phyloP scores from a whole-genome alignment of 2,113 vertebrate genomes.

The Myotis yumanensis region DNA sequence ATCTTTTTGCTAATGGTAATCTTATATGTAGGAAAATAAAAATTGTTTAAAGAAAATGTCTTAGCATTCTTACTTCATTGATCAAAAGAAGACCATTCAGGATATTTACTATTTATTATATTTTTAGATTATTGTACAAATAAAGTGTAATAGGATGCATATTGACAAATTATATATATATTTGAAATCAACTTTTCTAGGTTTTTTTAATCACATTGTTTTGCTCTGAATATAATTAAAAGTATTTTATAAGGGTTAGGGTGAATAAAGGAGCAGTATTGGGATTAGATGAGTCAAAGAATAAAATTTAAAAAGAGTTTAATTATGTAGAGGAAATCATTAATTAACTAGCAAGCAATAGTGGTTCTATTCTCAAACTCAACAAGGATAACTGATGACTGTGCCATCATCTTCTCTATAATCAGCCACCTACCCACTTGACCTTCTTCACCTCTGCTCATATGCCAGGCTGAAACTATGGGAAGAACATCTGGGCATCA shows the following conservation, averaged over 20 bases:
- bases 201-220: neutral
- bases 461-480: neutral
- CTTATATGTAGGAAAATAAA: neutral
- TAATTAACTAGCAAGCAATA: neutral
- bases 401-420: neutral
- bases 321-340: neutral
- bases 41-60: neutral
- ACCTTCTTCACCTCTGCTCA: conserved; percentile 47
- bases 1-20: neutral
- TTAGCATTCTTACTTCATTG: neutral
- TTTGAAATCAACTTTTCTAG: neutral
- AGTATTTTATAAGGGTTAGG: neutral
- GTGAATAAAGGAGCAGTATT: neutral
- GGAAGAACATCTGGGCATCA: conserved; percentile 62
- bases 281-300: neutral
- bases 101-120: neutral
- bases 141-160: neutral
- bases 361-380: neutral
- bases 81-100: neutral
- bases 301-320: neutral
- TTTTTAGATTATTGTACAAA: neutral
- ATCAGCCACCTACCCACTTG: neutral
- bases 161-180: neutral
- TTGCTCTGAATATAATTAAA: neutral
- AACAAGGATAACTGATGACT: neutral